Base-by-base conservation (phyloP, 2,113 vertebrate genomes). In the Pampusana beccarii region DNA sequence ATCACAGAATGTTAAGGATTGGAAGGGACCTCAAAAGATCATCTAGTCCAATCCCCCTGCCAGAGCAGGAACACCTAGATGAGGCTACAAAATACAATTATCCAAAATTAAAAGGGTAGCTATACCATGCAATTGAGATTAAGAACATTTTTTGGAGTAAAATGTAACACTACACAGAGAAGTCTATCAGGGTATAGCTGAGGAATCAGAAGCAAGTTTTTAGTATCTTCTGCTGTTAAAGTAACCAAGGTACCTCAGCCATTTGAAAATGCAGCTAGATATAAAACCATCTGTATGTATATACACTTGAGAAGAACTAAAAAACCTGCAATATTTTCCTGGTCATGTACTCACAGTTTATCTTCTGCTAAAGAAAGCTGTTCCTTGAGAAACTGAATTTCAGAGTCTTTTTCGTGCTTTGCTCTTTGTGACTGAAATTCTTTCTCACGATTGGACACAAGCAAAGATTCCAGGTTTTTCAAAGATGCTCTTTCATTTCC, bases 301-400 rank as follows among this genome's bases (percentile, higher is more conserved):
- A 50, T 6, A 44, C 14, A 42, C 18, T 78, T 36, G 6, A 2
- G 36, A 70, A 81, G 48, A 75, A 81, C 51, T 48, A 78, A 48
- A 84, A 78, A 54, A 69, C 11, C 19, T 50, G 12, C 12, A 85
- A 24, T 65, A 46, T 38, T 79, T 16, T 78, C 20, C 34, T 69
- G 19, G 51, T 86, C 34, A 72, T 34, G 88, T 94, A 98, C 98
- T 98, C 93, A 98, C 97, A 98, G 96, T 97, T 98, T 98, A 85
- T 96, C 98, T 93, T 98, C 98, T 56, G 95, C 95, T 91, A 97
- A 86, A 91, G 94, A 92, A 94, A 99, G 98, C 61, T 98, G 97
- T 78, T 99, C 98, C 92, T 97, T 97, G 53, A 98, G 97, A 94
- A 98, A 90, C 73, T 98, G 97, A 88, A 98, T 97, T 97, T 98